These are phyloP conservation scores for Lepidocyrtoides sp. DNA, from an alignment of 2,888 invertebrate genomes.

Conservation along the genomic window DNA sequence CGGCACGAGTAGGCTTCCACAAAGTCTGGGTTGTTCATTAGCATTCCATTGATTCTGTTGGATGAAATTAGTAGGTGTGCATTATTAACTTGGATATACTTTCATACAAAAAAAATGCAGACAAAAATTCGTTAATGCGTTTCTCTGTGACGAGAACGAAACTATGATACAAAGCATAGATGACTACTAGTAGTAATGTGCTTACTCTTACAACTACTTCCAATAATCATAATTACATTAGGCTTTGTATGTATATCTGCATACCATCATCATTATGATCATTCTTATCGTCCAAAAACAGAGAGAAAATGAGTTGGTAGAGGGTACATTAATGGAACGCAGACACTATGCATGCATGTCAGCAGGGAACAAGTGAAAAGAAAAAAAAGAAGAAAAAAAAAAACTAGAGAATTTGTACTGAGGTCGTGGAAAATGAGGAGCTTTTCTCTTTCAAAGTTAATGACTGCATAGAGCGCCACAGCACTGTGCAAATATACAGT, in stretches of 20 bases:
- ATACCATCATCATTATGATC: not conserved
- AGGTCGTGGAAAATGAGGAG: not conserved
- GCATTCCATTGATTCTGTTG: constrained; percentile 87
- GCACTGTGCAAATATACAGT: not conserved
- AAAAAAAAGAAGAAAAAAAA: not conserved
- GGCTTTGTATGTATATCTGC: not conserved
- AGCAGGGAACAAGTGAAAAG: not conserved
- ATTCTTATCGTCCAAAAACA: no score
- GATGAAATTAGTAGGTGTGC: constrained; percentile 25
- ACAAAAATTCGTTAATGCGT: constrained; percentile 1
- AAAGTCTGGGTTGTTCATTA: constrained; percentile 88
- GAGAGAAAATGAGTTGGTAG: not conserved
- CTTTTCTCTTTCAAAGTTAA: constrained; percentile 20
- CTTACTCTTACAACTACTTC: not conserved
- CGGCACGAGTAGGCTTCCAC: constrained; percentile 87
- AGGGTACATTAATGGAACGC: not conserved
- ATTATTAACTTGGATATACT: not conserved
- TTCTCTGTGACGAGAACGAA: not conserved
- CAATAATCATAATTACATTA: no score
- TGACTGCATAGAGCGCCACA: not conserved
- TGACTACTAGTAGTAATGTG: not conserved
- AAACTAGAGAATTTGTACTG: not conserved
- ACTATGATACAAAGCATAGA: no score
- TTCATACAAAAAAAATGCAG: not conserved
- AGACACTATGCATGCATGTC: not conserved